Conservation (phyloP, 2,113 vertebrate species). For the Cephalopholis sonnerati region DNA sequence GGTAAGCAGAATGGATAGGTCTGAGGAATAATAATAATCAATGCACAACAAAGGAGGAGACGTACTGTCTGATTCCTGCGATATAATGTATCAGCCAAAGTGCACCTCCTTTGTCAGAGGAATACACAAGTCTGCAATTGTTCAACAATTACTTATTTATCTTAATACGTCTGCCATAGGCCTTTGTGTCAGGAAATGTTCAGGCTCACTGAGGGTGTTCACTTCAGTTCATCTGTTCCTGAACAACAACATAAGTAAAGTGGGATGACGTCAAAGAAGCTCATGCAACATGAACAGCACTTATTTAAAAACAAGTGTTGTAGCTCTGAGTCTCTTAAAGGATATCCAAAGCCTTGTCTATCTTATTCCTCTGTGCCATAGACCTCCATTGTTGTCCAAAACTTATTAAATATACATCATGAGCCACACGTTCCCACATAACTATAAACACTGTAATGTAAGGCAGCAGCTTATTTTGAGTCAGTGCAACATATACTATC, state of each 20-base stretch:
- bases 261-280: not conserved
- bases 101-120: constrained; percentile 72
- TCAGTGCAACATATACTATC: not conserved
- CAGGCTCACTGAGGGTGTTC: constrained; percentile 48
- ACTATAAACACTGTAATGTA: not conserved
- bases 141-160: constrained; percentile 75
- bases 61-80: constrained; percentile 62
- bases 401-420: not conserved
- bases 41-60: constrained; percentile 67
- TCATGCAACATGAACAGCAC: not conserved
- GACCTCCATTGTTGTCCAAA: not conserved
- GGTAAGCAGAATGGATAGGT: constrained; percentile 47
- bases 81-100: constrained; percentile 70
- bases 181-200: constrained; percentile 69
- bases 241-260: constrained; percentile 43
- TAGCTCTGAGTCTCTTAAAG: not conserved
- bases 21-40: constrained; percentile 48
- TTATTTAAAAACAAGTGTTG: constrained; percentile 12
- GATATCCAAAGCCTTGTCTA: not conserved
- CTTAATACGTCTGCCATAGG: constrained; percentile 66
- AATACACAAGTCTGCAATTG: constrained; percentile 63
- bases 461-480: not conserved
- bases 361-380: not conserved
- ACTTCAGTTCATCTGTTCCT: constrained; percentile 50
- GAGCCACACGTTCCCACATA: not conserved